A percentile compares a stretch with the other conserved stretches of the same genome.
These are phyloP conservation scores for Apteryx mantelli DNA, from an alignment of 2,113 vertebrate genomes.

Conservation along the genomic window DNA sequence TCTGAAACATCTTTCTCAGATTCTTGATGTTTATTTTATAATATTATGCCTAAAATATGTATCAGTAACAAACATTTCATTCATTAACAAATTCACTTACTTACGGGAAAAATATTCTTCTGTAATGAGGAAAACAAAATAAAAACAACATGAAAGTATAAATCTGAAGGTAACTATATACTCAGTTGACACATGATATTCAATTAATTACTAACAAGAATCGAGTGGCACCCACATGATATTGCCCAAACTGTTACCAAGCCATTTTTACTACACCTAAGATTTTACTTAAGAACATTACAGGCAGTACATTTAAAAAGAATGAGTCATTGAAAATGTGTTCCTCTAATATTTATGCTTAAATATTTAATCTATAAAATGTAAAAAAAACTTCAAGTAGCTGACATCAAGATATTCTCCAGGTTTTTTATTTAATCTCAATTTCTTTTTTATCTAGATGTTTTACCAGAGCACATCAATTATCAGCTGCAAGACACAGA, in stretches of 20 bases:
- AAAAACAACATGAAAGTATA: not conserved
- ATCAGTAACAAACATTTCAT: not conserved
- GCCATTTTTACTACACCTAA: not conserved
- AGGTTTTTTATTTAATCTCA: not conserved
- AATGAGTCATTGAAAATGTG: not conserved
- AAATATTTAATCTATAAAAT: not conserved
- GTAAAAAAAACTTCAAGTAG: not conserved
- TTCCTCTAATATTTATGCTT: not conserved
- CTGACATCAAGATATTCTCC: not conserved
- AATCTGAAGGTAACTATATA: not conserved
- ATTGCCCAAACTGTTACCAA: not conserved
- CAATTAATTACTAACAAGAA: not conserved
- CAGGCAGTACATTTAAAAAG: not conserved
- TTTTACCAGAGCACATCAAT: slow-evolving; percentile 86
- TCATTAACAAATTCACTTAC: not conserved
- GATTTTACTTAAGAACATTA: not conserved
- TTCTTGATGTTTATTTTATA: not conserved
- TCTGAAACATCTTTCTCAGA: not conserved
- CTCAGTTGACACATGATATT: not conserved
- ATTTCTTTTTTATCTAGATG: slow-evolving; percentile 75
- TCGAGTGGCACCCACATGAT: not conserved
- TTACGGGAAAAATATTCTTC: not conserved
- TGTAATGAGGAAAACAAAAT: not conserved
- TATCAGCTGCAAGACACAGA: slow-evolving; percentile 86
- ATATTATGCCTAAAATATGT: not conserved